These are phyloP conservation scores for Phoebastria nigripes DNA, from an alignment of 2,797 vertebrate species.

Conservation along the genomic window DNA sequence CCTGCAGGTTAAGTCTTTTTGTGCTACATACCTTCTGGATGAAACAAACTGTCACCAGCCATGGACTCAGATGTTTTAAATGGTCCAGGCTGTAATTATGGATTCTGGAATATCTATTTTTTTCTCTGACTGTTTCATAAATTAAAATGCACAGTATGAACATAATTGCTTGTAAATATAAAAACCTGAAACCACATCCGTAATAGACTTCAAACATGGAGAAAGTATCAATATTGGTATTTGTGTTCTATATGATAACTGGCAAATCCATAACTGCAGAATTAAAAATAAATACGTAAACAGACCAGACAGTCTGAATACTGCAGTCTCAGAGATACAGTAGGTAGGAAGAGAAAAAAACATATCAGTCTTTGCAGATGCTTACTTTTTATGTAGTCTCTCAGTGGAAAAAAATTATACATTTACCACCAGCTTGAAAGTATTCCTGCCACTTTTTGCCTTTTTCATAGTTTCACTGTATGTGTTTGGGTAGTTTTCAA, in stretches of 20 bases:
- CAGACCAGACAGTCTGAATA: neutral
- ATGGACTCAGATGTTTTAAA: neutral
- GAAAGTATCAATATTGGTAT: neutral
- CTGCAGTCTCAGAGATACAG: neutral
- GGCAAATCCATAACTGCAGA: neutral
- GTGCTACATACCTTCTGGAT: neutral
- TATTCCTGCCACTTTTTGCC: neutral
- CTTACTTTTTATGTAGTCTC: neutral
- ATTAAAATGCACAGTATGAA: neutral
- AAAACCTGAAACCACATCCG: neutral
- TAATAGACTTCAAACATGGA: neutral
- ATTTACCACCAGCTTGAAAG: neutral
- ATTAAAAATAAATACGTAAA: neutral
- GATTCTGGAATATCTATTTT: neutral
- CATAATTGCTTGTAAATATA: neutral
- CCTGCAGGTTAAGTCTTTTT: neutral
- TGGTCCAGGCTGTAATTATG: neutral
- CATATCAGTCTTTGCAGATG: neutral
- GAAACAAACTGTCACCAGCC: neutral
- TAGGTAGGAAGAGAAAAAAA: neutral
- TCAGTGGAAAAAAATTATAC: neutral
- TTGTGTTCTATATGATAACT: neutral
- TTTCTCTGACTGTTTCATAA: neutral
- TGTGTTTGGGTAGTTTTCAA: neutral
- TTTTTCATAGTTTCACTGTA: neutral